These are phyloP conservation scores for Ochropleura leucogaster DNA, from an alignment of 2,888 invertebrate species.

Conservation along the genomic window DNA sequence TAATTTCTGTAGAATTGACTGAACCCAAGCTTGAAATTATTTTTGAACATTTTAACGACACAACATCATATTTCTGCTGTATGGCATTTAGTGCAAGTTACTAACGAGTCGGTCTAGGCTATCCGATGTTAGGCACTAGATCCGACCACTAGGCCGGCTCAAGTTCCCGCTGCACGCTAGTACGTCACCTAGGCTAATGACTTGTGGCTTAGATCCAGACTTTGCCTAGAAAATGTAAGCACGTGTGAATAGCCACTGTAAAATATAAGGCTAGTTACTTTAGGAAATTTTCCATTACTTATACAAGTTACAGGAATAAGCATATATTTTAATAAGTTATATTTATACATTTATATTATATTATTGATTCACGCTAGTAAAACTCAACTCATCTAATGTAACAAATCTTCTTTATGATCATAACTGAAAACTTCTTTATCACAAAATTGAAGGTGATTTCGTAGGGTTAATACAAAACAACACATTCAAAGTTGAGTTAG, in stretches of 20 bases:
- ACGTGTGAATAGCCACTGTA: neutral
- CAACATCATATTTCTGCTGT: constrained; percentile 2
- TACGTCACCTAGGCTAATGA: constrained; percentile 66
- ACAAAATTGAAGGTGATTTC: constrained; percentile 36
- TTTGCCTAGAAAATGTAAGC: neutral
- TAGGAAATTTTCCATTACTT: no score
- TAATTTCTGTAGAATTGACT: neutral
- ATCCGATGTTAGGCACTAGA: constrained; percentile 34
- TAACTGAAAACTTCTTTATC: constrained; percentile 19
- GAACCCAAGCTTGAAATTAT: neutral
- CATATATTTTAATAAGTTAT: no score
- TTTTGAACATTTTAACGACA: neutral
- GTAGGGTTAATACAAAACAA: constrained; percentile 45
- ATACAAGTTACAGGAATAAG: neutral
- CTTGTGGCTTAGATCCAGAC: constrained; percentile 22
- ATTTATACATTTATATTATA: constrained; percentile 1
- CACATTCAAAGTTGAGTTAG: constrained; percentile 40
- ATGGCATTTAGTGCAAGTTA: neutral
- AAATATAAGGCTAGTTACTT: neutral
- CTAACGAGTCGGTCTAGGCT: constrained; percentile 28
- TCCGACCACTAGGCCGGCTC: constrained; percentile 29
- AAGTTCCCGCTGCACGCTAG: constrained; percentile 48
- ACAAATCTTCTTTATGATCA: constrained; percentile 13
- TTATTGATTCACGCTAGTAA: constrained; percentile 14
- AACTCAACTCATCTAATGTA: neutral